Evolutionary conservation across 2,113 vertebrate species (phyloP), one percentile per base, ranked within the genome.

Genomic region (Andinoacara biseriatus): DNA sequence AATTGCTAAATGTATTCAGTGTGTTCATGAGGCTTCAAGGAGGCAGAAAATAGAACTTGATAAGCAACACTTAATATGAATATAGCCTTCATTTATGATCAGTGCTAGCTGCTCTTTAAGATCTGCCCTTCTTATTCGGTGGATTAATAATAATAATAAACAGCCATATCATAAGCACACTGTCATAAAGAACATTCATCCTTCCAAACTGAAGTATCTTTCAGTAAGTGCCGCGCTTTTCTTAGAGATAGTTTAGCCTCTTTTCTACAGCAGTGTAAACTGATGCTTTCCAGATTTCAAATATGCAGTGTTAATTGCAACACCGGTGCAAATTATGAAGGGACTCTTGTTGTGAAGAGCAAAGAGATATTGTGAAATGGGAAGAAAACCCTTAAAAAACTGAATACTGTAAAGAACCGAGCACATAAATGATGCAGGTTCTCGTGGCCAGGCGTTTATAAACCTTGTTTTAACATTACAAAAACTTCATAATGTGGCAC

Each of bases 131-230:
- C 72, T 35, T 35, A 1, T 74, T 57, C 2, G 24, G 52, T 57
- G 20, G 52, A 74, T 74, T 57, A 57, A 56, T 5, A 74, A 3
- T 33, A 33, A 33, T 9, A 26, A 14, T 1, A 9, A 10, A 9
- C 5, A 54, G 14, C 13, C 24, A 59, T 18, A 62, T 43, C 24
- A 0, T 5, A 49, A 20, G 31, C 67, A 74, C 49, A n/a, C 14
- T 22, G 11, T 74, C 49, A 35, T 46, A 72, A 52, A 72, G 43
- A 31, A 72, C 29, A 52, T 72, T 46, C n/a, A 43, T 72, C 26
- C 65, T 72, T 72, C 24, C 26, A 72, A 52, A 52, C 2, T 52
- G 26, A 52, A 72, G 24, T 11, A 31, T 57, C 69, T 74, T 74
- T 54, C 1, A 33, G 29, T 29, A 56, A 0, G 69, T 4, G 10